Evolutionary conservation across 2,797 vertebrate genomes (phyloP).

Genomic region (Typhlichthys subterraneus): DNA sequence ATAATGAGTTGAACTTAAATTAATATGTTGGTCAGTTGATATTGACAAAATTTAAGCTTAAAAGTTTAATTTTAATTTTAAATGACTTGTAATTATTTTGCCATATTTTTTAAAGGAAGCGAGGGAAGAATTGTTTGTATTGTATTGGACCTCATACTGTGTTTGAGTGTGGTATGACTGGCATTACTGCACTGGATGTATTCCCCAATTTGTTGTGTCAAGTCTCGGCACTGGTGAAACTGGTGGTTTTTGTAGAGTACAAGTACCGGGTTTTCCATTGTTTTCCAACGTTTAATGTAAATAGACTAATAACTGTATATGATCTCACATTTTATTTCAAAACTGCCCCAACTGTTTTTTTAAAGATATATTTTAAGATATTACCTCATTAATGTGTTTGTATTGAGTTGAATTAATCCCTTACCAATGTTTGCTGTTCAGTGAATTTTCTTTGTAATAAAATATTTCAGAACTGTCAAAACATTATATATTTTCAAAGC

Average conservation of each 20-base stretch:
- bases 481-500: constrained; percentile 39
- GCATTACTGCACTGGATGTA: constrained; percentile 58
- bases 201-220: constrained; percentile 68
- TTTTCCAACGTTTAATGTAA: constrained; percentile 78
- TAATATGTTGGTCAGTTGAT: background rate
- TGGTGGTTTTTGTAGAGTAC: constrained; percentile 80
- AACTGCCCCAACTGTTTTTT: constrained; percentile 69
- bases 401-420: constrained; percentile 71
- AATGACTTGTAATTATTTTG: constrained; percentile 53
- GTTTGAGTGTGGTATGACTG: constrained; percentile 62
- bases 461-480: constrained; percentile 72
- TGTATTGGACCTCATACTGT: constrained; percentile 70
- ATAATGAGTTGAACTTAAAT: constrained; percentile 47
- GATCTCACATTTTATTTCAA: constrained; percentile 76
- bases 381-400: constrained; percentile 73
- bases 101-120: constrained; percentile 51
- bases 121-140: constrained; percentile 49
- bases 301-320: constrained; percentile 75
- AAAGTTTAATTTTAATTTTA: constrained; percentile 43
- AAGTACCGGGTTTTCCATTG: constrained; percentile 76
- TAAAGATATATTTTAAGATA: constrained; percentile 78
- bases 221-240: constrained; percentile 86
- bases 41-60: constrained; percentile 47
- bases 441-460: constrained; percentile 89
- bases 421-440: constrained; percentile 83